Base-by-base conservation (phyloP, 1,140 invertebrate species). In the Aphelinus certus region DNA sequence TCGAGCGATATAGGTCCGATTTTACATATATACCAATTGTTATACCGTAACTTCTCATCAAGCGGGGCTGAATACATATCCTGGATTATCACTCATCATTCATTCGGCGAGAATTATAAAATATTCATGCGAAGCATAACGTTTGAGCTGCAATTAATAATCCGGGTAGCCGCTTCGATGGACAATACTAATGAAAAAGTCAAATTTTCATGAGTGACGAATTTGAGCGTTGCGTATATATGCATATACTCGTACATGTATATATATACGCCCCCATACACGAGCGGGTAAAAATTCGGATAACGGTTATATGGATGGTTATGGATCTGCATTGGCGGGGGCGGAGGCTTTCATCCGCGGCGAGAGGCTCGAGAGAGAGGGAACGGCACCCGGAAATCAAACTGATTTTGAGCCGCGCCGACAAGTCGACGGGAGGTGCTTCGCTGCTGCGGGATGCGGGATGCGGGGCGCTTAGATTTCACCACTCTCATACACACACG, bases 401-500 rank as follows among this genome's bases (percentile, higher is more conserved):
- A 75, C 62, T 70, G 73, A 75, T 75, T 70, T 68, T 10, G 46
- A 66, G 26, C 48, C 49, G 49, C 26, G 53, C 26, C 26, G 26
- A 10, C 7, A 68, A 48, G 66, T 56, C 60, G 58, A 56, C 53
- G 45, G 64, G 51, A 64, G 47, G 53, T 63, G 45, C 65, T 74
- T 57, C 51, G 53, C 68, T 62, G 60, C 53, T 58, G 45, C 3
- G n/a, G 62, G 55, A 26, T 26, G 26, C 26, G 26, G 26, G 26
- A 73, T 57, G 55, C 62, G 67, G n/a, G 70, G 70, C 65, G 66
- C 61, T 69, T 58, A 75, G 73, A 70, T 75, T 75, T 70, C 61
- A 75, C 66, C 42, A 51, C 61, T 75, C 60, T 69, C 63, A 49
- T 63, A 73, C 71, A 55, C n/a, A 65, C 49, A 10, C n/a, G n/a